phyloP scores from a whole-genome alignment of 2,888 invertebrate genomes.

The Isoperla grammatica region DNA sequence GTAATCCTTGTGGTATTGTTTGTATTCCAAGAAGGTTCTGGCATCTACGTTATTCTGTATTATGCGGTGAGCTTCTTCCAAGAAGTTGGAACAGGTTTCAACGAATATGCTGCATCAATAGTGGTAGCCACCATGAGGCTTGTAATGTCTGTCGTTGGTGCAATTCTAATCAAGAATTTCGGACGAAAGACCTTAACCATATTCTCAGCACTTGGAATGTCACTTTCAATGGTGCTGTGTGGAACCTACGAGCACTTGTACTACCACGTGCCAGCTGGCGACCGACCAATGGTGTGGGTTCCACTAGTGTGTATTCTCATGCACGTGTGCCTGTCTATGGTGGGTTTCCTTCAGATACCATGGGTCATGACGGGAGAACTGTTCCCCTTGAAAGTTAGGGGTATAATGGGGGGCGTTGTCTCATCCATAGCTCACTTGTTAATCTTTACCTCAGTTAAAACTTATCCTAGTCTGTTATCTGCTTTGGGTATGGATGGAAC shows the following conservation, averaged over 20 bases:
- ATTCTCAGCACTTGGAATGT: conserved; percentile 59
- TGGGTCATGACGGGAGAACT: conserved; percentile 72
- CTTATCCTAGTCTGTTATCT: conserved; percentile 58
- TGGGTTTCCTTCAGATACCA: conserved; percentile 65
- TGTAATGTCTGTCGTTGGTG: conserved; percentile 61
- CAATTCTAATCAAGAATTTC: conserved; percentile 58
- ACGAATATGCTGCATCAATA: conserved; percentile 63
- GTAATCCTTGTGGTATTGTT: conserved; percentile 59
- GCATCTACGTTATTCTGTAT: conserved; percentile 66
- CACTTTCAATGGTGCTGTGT: conserved; percentile 51
- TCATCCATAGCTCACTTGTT: conserved; percentile 63
- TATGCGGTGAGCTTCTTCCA: conserved; percentile 67
- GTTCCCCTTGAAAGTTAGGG: conserved; percentile 61
- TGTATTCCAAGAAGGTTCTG: conserved; percentile 64
- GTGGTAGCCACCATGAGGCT: conserved; percentile 62
- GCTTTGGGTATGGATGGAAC: conserved; percentile 57
- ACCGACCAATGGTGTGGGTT: conserved; percentile 41
- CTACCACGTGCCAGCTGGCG: conserved; percentile 33
- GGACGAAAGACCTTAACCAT: conserved; percentile 58
- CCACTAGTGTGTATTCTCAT: conserved; percentile 57
- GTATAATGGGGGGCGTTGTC: conserved; percentile 63
- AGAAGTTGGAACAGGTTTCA: conserved; percentile 57
- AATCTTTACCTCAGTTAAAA: conserved; percentile 65
- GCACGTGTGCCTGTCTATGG: conserved; percentile 67
- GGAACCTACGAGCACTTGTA: conserved; percentile 36